Percentiles rank a stretch among this genome's conserved stretches.
Evolutionary conservation across 1,140 invertebrate genomes (phyloP).

Genomic region (Trachymyrmex septentrionalis): DNA sequence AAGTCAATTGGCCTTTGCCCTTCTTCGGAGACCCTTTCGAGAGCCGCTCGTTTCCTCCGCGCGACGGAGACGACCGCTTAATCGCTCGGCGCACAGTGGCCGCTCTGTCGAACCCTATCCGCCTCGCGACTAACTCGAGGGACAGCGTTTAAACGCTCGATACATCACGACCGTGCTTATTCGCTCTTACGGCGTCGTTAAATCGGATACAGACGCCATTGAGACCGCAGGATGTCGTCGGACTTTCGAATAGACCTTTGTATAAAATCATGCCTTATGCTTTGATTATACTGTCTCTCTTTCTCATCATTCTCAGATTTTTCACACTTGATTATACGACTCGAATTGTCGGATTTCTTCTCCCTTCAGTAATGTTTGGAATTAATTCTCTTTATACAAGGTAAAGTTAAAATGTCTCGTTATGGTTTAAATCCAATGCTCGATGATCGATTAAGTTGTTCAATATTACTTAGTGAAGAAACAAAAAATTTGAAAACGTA

Average conservation of each 20-base stretch:
- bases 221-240: background rate
- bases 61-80: conserved; percentile 37
- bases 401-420: background rate
- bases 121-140: conserved; percentile 37
- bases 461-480: background rate
- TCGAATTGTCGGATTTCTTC: background rate
- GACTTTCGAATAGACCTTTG: conserved; percentile 7
- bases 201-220: conserved; percentile 18
- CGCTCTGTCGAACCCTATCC: conserved; percentile 13
- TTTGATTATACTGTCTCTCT: background rate
- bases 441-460: background rate
- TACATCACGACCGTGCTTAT: conserved; percentile 4
- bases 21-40: conserved; percentile 64
- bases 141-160: conserved; percentile 48
- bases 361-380: background rate
- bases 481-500: background rate
- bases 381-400: background rate
- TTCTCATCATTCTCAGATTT: conserved; percentile 5
- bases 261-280: background rate
- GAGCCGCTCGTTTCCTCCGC: conserved; percentile 23
- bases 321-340: background rate
- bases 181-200: conserved; percentile 22
- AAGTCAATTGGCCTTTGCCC: conserved; percentile 65
- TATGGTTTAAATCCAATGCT: background rate
- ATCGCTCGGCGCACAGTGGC: conserved; percentile 45